Evolutionary conservation across 2,888 invertebrate species (phyloP).

Genomic region (Cenopis cana): DNA sequence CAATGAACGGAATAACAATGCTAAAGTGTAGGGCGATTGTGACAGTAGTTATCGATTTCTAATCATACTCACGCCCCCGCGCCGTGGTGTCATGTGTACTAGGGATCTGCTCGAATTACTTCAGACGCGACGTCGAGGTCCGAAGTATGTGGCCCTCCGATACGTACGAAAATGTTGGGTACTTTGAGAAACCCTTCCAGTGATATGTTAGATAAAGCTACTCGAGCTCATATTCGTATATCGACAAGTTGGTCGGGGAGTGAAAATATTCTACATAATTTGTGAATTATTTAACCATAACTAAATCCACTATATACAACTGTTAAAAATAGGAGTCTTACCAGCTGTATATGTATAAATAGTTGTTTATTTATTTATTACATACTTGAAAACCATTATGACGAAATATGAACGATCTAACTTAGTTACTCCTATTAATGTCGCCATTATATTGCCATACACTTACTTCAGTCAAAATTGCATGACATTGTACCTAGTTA

Average conservation of each 20-base stretch:
- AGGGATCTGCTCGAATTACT: conserved; percentile 34
- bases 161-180: neutral
- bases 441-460: neutral
- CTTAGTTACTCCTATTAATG: neutral
- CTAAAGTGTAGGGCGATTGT: conserved; percentile 66
- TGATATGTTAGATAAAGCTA: neutral
- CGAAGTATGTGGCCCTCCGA: neutral
- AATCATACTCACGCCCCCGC: conserved; percentile 78
- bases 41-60: conserved; percentile 79
- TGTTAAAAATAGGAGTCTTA: too few species aligned
- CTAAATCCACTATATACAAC: too few species aligned
- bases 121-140: neutral
- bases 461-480: too few species aligned
- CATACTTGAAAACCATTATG: too few species aligned
- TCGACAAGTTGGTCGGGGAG: too few species aligned
- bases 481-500: too few species aligned
- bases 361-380: too few species aligned
- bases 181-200: conserved; percentile 2
- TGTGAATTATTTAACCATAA: too few species aligned
- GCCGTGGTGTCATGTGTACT: conserved; percentile 54
- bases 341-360: too few species aligned
- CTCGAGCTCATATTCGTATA: too few species aligned
- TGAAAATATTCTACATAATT: too few species aligned
- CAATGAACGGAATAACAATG: conserved; percentile 71
- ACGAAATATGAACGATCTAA: too few species aligned